Percentiles rank a stretch among this genome's conserved stretches.
phyloP scores from a whole-genome alignment of 2,113 vertebrate genomes.

The Neogobius melanostomus region DNA sequence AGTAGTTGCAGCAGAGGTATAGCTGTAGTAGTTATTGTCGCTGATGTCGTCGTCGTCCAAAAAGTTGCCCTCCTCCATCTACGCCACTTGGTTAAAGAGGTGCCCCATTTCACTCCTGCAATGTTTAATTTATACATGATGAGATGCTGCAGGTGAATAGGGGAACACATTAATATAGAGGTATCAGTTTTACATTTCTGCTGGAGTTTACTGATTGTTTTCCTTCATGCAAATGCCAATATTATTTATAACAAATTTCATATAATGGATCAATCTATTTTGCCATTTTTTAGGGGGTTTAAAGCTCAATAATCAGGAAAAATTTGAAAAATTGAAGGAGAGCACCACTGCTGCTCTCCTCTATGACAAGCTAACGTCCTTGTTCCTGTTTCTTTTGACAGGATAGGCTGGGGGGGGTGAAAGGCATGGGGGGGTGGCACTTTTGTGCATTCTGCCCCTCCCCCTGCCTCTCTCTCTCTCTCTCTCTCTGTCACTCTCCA shows the following conservation, averaged over 20 bases:
- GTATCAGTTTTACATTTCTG: not conserved
- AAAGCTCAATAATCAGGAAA: too few species aligned
- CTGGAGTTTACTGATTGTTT: too few species aligned
- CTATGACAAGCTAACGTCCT: slow-evolving; percentile 53
- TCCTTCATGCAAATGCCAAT: too few species aligned
- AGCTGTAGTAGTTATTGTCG: too few species aligned
- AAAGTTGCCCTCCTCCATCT: too few species aligned
- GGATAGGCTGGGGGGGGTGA: slow-evolving; percentile 45
- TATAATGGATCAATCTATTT: not conserved
- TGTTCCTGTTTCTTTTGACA: slow-evolving; percentile 34
- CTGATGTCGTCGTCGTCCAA: too few species aligned
- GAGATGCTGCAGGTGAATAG: too few species aligned
- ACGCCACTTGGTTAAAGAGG: too few species aligned
- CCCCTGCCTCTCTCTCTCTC: slow-evolving; percentile 6
- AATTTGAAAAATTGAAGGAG: too few species aligned
- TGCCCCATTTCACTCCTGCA: not conserved
- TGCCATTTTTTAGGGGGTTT: too few species aligned
- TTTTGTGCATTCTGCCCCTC: slow-evolving; percentile 54
- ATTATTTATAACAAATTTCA: not conserved
- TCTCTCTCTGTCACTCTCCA: not conserved
- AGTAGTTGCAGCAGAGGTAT: too few species aligned
- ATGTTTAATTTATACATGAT: not conserved
- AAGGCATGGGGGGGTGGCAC: slow-evolving; percentile 37
- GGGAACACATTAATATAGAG: not conserved
- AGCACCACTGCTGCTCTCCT: not conserved